Evolutionary conservation across 2,113 vertebrate species (phyloP).

Genomic region (Gymnobelideus leadbeateri): DNA sequence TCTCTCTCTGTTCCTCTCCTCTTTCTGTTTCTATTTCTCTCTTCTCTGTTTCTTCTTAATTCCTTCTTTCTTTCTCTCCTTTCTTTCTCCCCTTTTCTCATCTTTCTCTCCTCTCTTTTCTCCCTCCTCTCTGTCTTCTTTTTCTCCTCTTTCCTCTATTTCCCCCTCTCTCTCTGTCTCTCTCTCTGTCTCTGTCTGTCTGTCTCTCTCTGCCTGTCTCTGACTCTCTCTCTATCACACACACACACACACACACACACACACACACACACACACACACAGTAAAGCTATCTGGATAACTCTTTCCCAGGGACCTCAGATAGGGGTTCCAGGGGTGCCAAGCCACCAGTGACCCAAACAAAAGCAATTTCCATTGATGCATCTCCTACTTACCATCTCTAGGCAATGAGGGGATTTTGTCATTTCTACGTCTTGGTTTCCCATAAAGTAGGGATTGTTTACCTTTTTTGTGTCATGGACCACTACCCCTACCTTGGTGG

Average conservation of each 20-base stretch:
- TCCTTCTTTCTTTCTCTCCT: neutral
- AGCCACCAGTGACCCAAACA: neutral
- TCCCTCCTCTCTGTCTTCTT: no score
- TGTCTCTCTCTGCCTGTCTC: neutral
- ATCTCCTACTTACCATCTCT: neutral
- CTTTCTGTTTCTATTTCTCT: neutral
- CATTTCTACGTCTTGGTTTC: neutral
- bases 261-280: neutral
- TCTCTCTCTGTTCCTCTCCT: neutral
- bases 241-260: no score
- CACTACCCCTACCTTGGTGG: neutral
- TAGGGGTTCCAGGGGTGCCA: neutral
- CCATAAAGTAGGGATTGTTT: neutral
- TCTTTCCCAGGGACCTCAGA: neutral
- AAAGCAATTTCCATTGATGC: neutral
- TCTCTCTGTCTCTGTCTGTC: neutral
- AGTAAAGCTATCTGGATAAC: neutral
- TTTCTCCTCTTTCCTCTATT: neutral
- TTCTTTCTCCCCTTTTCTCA: no score
- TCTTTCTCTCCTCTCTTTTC: no score
- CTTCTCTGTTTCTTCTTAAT: neutral
- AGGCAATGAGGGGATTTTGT: neutral
- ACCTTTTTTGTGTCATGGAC: neutral
- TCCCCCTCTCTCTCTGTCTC: neutral
- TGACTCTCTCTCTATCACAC: neutral